A percentile compares a stretch with the other conserved stretches of the same genome.
These are phyloP conservation scores for Mimachlamys varia DNA, from an alignment of 2,888 invertebrate species.

Conservation along the genomic window DNA sequence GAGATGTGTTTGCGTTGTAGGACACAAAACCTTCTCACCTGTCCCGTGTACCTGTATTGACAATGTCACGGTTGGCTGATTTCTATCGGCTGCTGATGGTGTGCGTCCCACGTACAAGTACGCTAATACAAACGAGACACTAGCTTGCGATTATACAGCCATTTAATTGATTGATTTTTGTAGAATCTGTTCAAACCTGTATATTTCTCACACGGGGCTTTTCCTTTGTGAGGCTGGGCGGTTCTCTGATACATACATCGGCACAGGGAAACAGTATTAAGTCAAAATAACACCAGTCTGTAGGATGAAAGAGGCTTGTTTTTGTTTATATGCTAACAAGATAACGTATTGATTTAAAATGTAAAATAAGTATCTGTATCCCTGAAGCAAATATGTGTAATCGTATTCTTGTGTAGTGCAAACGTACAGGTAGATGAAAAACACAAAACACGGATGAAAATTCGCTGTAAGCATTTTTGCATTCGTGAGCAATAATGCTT, in stretches of 20 bases:
- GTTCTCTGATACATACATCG: neutral
- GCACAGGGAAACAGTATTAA: neutral
- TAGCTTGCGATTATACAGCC: neutral
- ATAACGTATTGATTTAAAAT: no score
- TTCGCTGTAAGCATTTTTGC: no score
- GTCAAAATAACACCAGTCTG: no score
- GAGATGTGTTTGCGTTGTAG: neutral
- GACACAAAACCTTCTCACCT: neutral
- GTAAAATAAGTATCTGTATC: no score
- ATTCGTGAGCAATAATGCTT: no score
- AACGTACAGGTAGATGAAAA: no score
- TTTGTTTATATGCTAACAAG: no score
- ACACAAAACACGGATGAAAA: no score
- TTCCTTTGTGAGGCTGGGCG: neutral
- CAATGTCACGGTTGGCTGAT: neutral
- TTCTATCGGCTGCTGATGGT: neutral
- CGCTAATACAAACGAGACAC: neutral
- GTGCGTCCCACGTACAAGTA: neutral
- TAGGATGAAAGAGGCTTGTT: no score
- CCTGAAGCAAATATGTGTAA: no score
- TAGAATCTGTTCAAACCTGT: constrained; percentile 20
- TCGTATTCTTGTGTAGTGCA: no score
- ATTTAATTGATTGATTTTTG: constrained; percentile 33
- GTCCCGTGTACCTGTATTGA: neutral
- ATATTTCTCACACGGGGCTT: constrained; percentile 1